Conservation (phyloP, 2,888 invertebrate genomes). For the Cheilosia grossa region DNA sequence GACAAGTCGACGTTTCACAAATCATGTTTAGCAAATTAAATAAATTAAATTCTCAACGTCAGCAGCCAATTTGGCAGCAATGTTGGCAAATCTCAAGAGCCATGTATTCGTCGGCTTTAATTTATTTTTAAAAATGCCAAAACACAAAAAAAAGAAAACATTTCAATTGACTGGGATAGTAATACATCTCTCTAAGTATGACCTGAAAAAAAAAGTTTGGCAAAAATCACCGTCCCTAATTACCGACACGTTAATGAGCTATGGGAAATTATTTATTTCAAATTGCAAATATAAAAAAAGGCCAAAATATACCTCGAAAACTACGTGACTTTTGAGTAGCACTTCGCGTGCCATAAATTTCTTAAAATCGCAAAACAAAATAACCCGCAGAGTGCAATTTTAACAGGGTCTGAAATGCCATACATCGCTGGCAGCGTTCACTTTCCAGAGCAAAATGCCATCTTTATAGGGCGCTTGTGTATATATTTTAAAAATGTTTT, state of each 20-base stretch:
- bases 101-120: constrained; percentile 9
- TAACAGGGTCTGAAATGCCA: constrained; percentile 7
- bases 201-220: constrained; percentile 47
- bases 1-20: constrained; percentile 47
- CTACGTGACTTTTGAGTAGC: constrained; percentile 48
- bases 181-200: not conserved
- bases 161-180: constrained; percentile 27
- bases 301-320: not conserved
- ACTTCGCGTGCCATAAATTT: constrained; percentile 62
- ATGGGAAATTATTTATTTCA: not conserved
- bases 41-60: constrained; percentile 40
- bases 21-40: constrained; percentile 29
- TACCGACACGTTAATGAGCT: constrained; percentile 37
- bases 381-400: not conserved
- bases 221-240: constrained; percentile 42
- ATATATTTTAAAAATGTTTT: constrained; percentile 1
- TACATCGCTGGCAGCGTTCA: constrained; percentile 20
- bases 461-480: constrained; percentile 21
- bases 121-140: constrained; percentile 25
- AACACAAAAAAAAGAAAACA: not conserved
- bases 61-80: constrained; percentile 61
- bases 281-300: not conserved
- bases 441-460: constrained; percentile 50
- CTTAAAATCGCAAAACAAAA: constrained; percentile 9
- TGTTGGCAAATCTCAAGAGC: constrained; percentile 36